A percentile compares a stretch with the other conserved stretches of the same genome.
Conservation (phyloP, 2,888 invertebrate species). For the Protonemura montana region DNA sequence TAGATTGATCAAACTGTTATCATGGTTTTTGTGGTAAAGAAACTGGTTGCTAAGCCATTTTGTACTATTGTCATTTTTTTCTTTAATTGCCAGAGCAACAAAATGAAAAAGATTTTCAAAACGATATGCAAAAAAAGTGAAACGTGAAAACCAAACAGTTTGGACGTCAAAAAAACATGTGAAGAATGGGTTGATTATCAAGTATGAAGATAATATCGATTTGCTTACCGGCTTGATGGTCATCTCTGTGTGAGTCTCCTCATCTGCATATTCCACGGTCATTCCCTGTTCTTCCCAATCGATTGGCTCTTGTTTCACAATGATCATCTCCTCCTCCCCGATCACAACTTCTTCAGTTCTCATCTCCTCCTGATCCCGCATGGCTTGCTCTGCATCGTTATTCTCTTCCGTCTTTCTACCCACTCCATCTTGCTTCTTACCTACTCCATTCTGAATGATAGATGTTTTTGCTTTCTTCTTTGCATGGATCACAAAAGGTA, state of each 20-base stretch:
- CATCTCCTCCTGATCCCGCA: conserved; percentile 28
- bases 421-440: neutral
- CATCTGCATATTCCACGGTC: conserved; percentile 59
- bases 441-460: neutral
- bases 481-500: neutral
- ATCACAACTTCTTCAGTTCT: neutral
- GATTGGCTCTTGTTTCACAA: conserved; percentile 70
- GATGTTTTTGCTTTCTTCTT: neutral
- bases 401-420: conserved; percentile 8
- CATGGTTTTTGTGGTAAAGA: no score
- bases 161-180: no score
- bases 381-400: conserved; percentile 1
- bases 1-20: no score
- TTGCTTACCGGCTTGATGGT: conserved; percentile 70
- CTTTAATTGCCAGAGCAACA: no score
- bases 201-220: neutral
- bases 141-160: no score
- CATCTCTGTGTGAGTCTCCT: conserved; percentile 70
- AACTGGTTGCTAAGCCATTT: no score
- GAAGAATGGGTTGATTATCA: no score
- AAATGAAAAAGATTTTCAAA: no score
- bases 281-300: conserved; percentile 75
- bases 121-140: no score
- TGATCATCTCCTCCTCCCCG: conserved; percentile 41
- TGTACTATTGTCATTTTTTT: no score